A percentile compares a stretch with the other conserved stretches of the same genome.
These are phyloP conservation scores for Euzetes globulus DNA, from an alignment of 2,888 invertebrate genomes.

Conservation along the genomic window DNA sequence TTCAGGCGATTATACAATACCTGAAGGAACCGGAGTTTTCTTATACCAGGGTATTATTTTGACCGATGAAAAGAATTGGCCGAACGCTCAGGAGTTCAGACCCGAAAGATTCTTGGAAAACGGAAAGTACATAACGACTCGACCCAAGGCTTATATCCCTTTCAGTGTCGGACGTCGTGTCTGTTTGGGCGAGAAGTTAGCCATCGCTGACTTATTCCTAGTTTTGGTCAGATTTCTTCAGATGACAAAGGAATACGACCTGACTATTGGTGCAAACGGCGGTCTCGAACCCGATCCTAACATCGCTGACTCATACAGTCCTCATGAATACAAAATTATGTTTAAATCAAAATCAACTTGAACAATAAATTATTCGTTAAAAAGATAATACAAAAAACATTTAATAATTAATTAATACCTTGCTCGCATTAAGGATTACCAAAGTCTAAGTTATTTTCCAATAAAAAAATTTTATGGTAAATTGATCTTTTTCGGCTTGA, in stretches of 20 bases:
- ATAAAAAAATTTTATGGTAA: no score
- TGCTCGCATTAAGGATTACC: no score
- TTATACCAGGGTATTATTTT: background rate
- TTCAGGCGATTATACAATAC: background rate
- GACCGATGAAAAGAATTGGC: background rate
- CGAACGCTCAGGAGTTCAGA: background rate
- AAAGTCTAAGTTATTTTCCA: no score
- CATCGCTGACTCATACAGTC: background rate
- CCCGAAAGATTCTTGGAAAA: conserved; percentile 19
- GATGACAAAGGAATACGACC: background rate
- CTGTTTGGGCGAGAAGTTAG: conserved; percentile 29
- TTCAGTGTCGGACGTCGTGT: conserved; percentile 19
- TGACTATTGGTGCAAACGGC: background rate
- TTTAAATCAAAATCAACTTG: no score
- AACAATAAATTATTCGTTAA: no score
- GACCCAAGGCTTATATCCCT: background rate
- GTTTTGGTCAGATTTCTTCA: conserved; percentile 14
- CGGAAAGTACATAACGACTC: background rate
- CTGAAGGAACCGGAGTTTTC: background rate
- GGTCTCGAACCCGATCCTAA: background rate
- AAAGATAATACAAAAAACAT: no score
- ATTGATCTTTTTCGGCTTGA: no score
- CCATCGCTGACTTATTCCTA: background rate
- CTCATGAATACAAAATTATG: background rate
- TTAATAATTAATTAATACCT: no score